These are phyloP conservation scores for Parapristionchus giblindavisi DNA, from an alignment of 2,888 invertebrate species.

Conservation along the genomic window DNA sequence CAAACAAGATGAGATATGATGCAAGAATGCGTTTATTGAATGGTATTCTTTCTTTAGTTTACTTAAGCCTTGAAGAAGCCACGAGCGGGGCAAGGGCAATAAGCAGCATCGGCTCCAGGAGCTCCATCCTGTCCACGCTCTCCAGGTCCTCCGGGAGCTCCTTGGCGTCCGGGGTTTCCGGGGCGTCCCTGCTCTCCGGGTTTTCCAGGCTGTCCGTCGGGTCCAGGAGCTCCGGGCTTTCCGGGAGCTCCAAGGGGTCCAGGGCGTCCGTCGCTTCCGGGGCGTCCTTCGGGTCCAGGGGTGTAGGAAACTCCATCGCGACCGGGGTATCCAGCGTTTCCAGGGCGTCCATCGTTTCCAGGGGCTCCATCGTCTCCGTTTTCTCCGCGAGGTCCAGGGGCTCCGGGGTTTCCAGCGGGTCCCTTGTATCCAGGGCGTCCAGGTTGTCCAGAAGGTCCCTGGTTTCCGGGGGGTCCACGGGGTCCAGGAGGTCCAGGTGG, in stretches of 20 bases:
- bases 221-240: slow-evolving; percentile 43
- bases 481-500: slow-evolving; percentile 56
- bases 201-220: slow-evolving; percentile 51
- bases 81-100: slow-evolving; percentile 52
- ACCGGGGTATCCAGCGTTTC: slow-evolving; percentile 43
- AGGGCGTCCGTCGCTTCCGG: slow-evolving; percentile 36
- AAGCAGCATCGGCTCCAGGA: slow-evolving; percentile 52
- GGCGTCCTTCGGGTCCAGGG: slow-evolving; percentile 33
- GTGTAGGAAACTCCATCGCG: slow-evolving; percentile 45
- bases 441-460: slow-evolving; percentile 53
- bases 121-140: slow-evolving; percentile 46
- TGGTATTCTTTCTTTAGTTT: too few species aligned
- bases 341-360: slow-evolving; percentile 37
- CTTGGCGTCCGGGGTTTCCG: slow-evolving; percentile 44
- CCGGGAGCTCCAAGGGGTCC: slow-evolving; percentile 40
- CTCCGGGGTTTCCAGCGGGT: slow-evolving; percentile 40
- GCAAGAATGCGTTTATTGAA: too few species aligned
- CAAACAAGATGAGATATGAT: too few species aligned
- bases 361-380: slow-evolving; percentile 27
- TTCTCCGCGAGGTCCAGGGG: slow-evolving; percentile 32
- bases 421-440: slow-evolving; percentile 55
- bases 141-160: slow-evolving; percentile 41
- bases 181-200: slow-evolving; percentile 47
- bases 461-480: slow-evolving; percentile 52
- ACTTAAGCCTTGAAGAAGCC: too few species aligned